phyloP scores from a whole-genome alignment of 1,140 invertebrate species.

The Papilio xuthus region DNA sequence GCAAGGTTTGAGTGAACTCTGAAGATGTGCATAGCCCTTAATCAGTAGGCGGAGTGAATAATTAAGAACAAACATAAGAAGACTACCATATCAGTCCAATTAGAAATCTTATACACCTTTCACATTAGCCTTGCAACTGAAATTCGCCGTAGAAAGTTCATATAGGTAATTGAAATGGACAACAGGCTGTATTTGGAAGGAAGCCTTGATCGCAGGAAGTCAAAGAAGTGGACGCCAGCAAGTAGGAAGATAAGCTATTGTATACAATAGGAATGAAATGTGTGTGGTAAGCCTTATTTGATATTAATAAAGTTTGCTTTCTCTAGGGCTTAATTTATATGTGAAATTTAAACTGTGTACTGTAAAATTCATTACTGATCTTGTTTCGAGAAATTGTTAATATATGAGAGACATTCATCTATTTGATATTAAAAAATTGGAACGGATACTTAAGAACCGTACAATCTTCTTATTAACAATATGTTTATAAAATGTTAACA shows the following conservation, averaged over 20 bases:
- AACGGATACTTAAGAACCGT: not conserved
- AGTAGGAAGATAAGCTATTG: not conserved
- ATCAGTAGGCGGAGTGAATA: not conserved
- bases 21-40: not conserved
- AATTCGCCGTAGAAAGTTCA: conserved; percentile 21
- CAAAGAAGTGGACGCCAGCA: not conserved
- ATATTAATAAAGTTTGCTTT: not conserved
- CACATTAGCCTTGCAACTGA: not conserved
- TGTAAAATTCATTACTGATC: not conserved
- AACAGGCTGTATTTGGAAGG: not conserved
- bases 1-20: not conserved
- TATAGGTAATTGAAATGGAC: not conserved
- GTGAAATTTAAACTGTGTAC: not conserved
- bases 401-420: not conserved
- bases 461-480: not conserved
- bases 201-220: not conserved
- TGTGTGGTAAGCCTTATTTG: not conserved
- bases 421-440: not conserved
- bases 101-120: conserved; percentile 11
- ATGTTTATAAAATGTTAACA: not conserved
- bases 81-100: not conserved
- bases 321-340: not conserved
- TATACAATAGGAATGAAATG: not conserved
- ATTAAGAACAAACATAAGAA: not conserved
- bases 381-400: not conserved